Evolutionary conservation across 2,797 vertebrate genomes (phyloP), one percentile per base, ranked within the genome.

Genomic region (Hypotaenidia okinawae): DNA sequence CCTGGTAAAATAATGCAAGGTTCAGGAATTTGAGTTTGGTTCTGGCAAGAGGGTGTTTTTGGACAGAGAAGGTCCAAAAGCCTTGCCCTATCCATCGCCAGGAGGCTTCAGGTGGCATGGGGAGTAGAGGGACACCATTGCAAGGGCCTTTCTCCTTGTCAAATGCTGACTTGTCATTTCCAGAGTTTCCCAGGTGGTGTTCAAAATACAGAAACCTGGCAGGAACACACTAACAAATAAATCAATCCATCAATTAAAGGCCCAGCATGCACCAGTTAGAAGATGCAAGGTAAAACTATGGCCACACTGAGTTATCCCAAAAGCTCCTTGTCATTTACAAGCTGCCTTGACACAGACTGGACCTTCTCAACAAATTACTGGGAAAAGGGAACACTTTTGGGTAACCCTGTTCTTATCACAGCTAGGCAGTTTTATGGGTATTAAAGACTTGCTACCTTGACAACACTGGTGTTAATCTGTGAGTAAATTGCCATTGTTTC

Each of bases 401-500:
- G 77, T n/a, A 61, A 55, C 37, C n/a, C 23, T 49, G 32, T 9
- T 90, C 84, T 69, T 37, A 66, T 62, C 64, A 32, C n/a, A 69
- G 61, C 69, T 39, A 75, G 52, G 70, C 62, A 52, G 25, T 64
- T 93, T 89, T 62, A 30, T 21, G 41, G 37, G 23, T 87, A 77
- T 52, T 7, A 87, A 74, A 51, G 35, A 7, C 57, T 87, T 39
- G 39, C 87, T 73, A 22, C 75, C 63, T 58, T 43, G 72, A 32
- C 69, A 86, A 77, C 73, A 7, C 10, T 22, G 14, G 32, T 47
- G 39, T 52, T 89, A 74, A 80, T 77, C 32, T 19, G 10, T 13
- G 64, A 68, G 75, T 19, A 72, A 91, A 92, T 70, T 92, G 52
- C 68, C 35, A 7, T 83, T 94, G 84, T 57, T 96, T 85, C 68